Evolutionary conservation across 2,797 vertebrate genomes (phyloP), one percentile per base, ranked within the genome.

Genomic region (Masticophis lateralis): DNA sequence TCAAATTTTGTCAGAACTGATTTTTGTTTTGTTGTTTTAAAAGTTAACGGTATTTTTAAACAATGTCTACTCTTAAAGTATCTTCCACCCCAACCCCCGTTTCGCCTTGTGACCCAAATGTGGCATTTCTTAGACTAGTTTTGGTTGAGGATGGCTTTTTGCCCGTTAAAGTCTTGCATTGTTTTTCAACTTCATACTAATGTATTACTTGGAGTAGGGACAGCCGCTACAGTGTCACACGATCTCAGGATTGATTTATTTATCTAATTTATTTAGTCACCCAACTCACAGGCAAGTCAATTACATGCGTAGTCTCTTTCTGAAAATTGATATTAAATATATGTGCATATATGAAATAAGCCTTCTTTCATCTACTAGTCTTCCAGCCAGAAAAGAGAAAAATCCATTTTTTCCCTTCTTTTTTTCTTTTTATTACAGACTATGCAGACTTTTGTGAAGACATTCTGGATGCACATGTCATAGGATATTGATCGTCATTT

Each of bases 401-500:
- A 11, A 3, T 74, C 56, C 27, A 61, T 10, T 43, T 37, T 47
- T 27, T 10, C 16, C 28, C 2, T 53, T 10, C 22, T 61, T 87
- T 28, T 56, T 11, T 53, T 2, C 7, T 6, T 87, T 60, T 88
- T 55, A 55, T 22, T 86, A 20, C 90, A 93, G 93, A 93, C 86
- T 83, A 89, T 86, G 53, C 27, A 86, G 83, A 57, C 43, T 8
- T n/a, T 59, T 56, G 16, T 8, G 69, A 91, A 93, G 87, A 89
- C 87, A 61, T 5, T 61, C 69, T 91, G 69, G 87, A 89, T 89
- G 51, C 69, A 43, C 47, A 63, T 53, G 7, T 55, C 56, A 89
- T 56, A 89, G 47, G 47, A 89, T 88, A 86, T 57, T 91, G 51
- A 47, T 86, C 87, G 25, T 86, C 37, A n/a, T 37, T 91, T 89